phyloP scores from a whole-genome alignment of 2,113 vertebrate species.

The Microcebus griseorufus region DNA sequence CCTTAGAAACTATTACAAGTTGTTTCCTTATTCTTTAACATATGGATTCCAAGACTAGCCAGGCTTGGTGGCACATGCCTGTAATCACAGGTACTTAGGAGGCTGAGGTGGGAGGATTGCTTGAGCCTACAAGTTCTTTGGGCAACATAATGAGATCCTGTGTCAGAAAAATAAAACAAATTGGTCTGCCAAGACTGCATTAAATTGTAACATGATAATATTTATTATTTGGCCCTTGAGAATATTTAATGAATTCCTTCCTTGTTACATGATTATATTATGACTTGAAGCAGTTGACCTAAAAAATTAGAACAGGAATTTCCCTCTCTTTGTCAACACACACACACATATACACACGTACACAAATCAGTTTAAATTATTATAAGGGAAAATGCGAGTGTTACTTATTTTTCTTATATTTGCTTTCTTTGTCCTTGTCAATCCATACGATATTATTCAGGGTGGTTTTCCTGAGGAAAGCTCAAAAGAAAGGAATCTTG shows the following conservation, averaged over 20 bases:
- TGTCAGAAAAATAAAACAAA: too few relatives aligned
- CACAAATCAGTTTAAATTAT: background rate
- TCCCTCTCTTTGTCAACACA: background rate
- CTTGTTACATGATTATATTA: constrained; percentile 22
- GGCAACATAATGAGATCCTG: too few relatives aligned
- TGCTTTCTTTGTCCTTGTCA: constrained; percentile 59
- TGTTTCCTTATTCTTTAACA: background rate
- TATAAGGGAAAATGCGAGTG: constrained; percentile 29
- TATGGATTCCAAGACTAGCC: background rate
- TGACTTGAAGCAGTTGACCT: background rate
- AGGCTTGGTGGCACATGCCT: too few relatives aligned
- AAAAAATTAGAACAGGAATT: constrained; percentile 6
- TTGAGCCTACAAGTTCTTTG: too few relatives aligned
- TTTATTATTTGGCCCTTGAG: constrained; percentile 19
- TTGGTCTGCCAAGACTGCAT: background rate
- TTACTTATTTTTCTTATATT: constrained; percentile 54
- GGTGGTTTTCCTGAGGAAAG: constrained; percentile 90
- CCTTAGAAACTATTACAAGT: background rate
- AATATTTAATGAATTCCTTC: constrained; percentile 26
- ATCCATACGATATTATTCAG: constrained; percentile 79
- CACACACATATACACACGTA: rapidly evolving
- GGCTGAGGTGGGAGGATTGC: too few relatives aligned
- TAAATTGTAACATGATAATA: constrained; percentile 37
- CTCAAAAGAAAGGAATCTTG: constrained; percentile 86
- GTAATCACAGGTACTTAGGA: too few relatives aligned